phyloP scores from a whole-genome alignment of 2,113 vertebrate species.

The Gavia stellata region DNA sequence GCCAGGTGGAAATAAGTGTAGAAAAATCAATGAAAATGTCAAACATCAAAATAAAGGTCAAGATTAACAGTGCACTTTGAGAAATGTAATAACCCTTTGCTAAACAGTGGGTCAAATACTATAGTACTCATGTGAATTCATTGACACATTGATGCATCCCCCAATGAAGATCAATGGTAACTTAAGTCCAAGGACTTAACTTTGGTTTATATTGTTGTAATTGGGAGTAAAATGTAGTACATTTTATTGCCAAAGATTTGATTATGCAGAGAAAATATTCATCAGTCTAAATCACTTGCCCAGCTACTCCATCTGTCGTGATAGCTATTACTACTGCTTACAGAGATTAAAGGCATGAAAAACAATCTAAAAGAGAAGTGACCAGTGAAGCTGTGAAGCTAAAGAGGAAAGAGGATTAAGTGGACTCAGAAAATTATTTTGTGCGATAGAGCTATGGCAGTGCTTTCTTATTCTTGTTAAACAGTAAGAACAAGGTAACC shows the following conservation, averaged over 20 bases:
- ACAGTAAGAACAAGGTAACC: background rate
- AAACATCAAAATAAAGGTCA: background rate
- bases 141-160: background rate
- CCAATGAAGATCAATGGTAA: background rate
- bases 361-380: conserved; percentile 19
- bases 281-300: background rate
- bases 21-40: background rate
- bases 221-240: background rate
- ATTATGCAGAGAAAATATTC: background rate
- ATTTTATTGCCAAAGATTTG: background rate
- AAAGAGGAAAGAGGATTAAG: conserved; percentile 29
- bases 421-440: background rate
- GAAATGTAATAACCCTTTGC: background rate
- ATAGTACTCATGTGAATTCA: background rate
- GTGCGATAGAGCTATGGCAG: background rate
- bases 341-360: background rate
- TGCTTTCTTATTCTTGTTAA: conserved; percentile 52
- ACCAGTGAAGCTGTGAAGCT: background rate
- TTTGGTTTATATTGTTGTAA: background rate
- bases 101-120: background rate
- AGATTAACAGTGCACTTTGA: background rate
- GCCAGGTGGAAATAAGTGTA: background rate
- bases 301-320: background rate
- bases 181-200: background rate
- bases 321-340: background rate